Percentiles rank a stretch among this genome's conserved stretches.
These are phyloP conservation scores for Enteromius treurensis DNA, from an alignment of 2,797 vertebrate species.

Conservation along the genomic window DNA sequence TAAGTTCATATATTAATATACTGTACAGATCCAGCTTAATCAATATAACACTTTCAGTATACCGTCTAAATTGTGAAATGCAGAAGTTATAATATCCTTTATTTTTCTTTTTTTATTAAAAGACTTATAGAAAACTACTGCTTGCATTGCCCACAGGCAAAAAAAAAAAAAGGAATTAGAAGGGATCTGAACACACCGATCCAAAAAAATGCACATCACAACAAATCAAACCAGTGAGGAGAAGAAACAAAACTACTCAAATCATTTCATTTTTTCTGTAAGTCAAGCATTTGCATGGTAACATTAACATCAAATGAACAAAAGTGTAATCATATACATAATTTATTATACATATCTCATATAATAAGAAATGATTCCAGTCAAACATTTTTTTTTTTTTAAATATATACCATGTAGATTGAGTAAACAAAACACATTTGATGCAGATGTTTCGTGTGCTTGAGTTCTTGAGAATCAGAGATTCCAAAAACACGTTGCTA, in stretches of 20 bases:
- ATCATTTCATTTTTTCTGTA: slow-evolving; percentile 77
- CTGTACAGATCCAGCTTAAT: slow-evolving; percentile 47
- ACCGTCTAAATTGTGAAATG: slow-evolving; percentile 41
- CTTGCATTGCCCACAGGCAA: slow-evolving; percentile 54
- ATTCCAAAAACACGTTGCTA: slow-evolving; percentile 83
- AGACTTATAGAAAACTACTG: slow-evolving; percentile 53
- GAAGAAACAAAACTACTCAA: slow-evolving; percentile 42
- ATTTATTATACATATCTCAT: slow-evolving; percentile 73
- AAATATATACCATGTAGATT: slow-evolving; percentile 69
- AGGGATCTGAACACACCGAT: slow-evolving; percentile 51
- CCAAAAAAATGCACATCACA: slow-evolving; percentile 69
- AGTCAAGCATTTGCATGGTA: slow-evolving; percentile 81
- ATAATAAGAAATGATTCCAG: slow-evolving; percentile 86
- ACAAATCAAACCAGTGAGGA: slow-evolving; percentile 85
- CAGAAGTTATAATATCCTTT: slow-evolving; percentile 47
- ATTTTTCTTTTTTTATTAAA: slow-evolving; percentile 14
- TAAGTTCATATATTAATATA: slow-evolving; percentile 46
- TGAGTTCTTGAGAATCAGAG: slow-evolving; percentile 91
- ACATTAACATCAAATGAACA: slow-evolving; percentile 87
- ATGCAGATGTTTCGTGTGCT: slow-evolving; percentile 91
- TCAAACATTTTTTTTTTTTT: slow-evolving; percentile 69
- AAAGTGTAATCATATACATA: slow-evolving; percentile 86
- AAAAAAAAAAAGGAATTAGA: slow-evolving; percentile 12
- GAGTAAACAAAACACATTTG: slow-evolving; percentile 84
- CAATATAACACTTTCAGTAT: slow-evolving; percentile 44